phyloP scores from a whole-genome alignment of 2,113 vertebrate species.

The Grus americana region DNA sequence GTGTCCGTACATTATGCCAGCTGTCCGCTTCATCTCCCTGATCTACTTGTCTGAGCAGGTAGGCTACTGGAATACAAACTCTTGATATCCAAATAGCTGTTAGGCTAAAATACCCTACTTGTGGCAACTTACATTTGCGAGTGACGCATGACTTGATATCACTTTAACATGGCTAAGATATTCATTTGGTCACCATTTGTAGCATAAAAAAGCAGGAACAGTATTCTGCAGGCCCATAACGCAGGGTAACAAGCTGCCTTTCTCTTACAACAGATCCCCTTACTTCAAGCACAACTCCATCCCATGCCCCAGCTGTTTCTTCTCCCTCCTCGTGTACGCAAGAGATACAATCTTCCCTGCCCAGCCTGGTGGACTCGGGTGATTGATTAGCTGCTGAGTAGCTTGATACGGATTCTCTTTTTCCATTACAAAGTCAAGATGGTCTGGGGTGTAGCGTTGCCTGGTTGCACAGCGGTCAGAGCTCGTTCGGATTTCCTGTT shows the following conservation, averaged over 20 bases:
- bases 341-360: neutral
- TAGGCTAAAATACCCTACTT: neutral
- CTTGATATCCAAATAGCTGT: neutral
- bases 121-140: neutral
- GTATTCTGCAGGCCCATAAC: neutral
- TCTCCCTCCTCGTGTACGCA: neutral
- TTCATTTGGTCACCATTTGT: neutral
- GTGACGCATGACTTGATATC: neutral
- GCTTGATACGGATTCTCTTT: conserved; percentile 26
- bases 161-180: neutral
- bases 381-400: neutral
- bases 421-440: neutral
- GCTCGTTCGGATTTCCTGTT: neutral
- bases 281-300: neutral
- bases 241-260: neutral
- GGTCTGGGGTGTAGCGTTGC: neutral
- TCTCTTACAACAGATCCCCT: neutral
- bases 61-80: neutral
- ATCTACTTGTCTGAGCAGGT: neutral
- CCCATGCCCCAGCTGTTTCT: neutral
- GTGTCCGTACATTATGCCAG: neutral
- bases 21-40: neutral
- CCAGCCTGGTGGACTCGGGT: neutral
- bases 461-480: neutral
- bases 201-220: neutral